A percentile compares a stretch with the other conserved stretches of the same genome.
phyloP scores from a whole-genome alignment of 2,888 invertebrate species.

The Anoplius nigerrimus region DNA sequence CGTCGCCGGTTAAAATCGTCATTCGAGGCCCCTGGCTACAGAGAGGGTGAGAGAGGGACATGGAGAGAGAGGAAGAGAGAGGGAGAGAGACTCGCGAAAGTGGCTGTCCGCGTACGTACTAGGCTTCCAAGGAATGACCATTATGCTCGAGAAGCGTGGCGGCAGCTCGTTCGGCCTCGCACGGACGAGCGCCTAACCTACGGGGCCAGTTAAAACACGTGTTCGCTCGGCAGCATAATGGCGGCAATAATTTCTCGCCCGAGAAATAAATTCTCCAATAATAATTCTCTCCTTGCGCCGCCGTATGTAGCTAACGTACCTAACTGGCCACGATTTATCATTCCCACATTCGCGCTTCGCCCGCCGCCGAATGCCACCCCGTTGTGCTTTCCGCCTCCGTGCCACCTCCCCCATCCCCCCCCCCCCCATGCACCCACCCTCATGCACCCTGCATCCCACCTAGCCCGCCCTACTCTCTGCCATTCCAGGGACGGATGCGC shows the following conservation, averaged over 20 bases:
- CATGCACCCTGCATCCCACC: not conserved
- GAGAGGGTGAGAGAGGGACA: not conserved
- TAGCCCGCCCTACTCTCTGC: not conserved
- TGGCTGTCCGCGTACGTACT: slow-evolving; percentile 21
- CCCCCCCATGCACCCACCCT: slow-evolving; percentile 20
- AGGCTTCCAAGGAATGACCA: slow-evolving; percentile 50
- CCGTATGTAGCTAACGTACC: slow-evolving; percentile 71
- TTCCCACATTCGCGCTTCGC: slow-evolving; percentile 62
- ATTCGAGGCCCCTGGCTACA: not conserved
- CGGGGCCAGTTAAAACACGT: slow-evolving; percentile 65
- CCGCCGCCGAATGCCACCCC: slow-evolving; percentile 31
- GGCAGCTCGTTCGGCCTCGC: slow-evolving; percentile 33
- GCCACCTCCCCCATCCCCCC: slow-evolving; percentile 7
- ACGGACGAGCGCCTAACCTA: slow-evolving; percentile 50
- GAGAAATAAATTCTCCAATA: slow-evolving; percentile 72
- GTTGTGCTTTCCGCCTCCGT: slow-evolving; percentile 40
- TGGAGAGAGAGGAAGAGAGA: no score
- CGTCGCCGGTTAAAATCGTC: no score
- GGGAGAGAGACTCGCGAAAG: not conserved
- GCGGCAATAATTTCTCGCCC: slow-evolving; percentile 66
- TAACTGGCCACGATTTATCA: slow-evolving; percentile 72
- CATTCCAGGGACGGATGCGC: not conserved
- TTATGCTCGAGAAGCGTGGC: slow-evolving; percentile 40
- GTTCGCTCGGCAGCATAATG: slow-evolving; percentile 67
- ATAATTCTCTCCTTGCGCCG: slow-evolving; percentile 66